Evolutionary conservation across 2,113 vertebrate species (phyloP).

Genomic region (Tupaia chinensis): DNA sequence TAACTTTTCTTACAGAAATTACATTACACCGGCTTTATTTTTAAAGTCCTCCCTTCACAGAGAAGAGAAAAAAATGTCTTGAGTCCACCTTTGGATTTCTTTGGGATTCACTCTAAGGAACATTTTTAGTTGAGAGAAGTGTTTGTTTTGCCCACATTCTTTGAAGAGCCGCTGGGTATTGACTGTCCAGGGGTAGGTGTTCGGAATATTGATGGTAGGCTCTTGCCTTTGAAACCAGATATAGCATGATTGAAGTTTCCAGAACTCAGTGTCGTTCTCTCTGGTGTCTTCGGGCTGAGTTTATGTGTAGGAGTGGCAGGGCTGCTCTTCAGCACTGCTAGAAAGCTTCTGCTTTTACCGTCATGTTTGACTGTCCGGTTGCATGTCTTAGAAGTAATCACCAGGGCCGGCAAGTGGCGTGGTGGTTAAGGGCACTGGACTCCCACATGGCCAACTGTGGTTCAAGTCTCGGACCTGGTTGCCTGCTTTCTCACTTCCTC

Average conservation of each 20-base stretch:
- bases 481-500: too few species aligned
- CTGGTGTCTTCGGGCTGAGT: constrained; percentile 79
- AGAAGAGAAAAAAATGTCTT: constrained; percentile 93
- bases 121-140: constrained; percentile 90
- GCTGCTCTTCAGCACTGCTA: constrained; percentile 78
- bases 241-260: constrained; percentile 66
- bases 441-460: too few species aligned
- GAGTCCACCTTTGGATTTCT: constrained; percentile 90
- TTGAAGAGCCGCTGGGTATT: constrained; percentile 85
- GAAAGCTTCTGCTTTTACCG: constrained; percentile 90
- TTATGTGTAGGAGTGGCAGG: constrained; percentile 83
- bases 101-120: constrained; percentile 86
- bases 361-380: constrained; percentile 89
- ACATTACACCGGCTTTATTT: background rate
- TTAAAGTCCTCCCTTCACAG: constrained; percentile 86
- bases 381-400: constrained; percentile 88
- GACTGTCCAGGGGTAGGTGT: constrained; percentile 80
- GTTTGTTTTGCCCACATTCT: constrained; percentile 87
- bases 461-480: too few species aligned
- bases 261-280: constrained; percentile 77
- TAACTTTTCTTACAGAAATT: constrained; percentile 26
- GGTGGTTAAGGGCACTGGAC: too few species aligned
- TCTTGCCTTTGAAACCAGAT: constrained; percentile 83
- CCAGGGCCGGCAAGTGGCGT: too few species aligned
- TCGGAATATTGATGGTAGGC: constrained; percentile 82